These are phyloP conservation scores for Halcyon badia DNA, from an alignment of 2,797 vertebrate species.

Conservation along the genomic window DNA sequence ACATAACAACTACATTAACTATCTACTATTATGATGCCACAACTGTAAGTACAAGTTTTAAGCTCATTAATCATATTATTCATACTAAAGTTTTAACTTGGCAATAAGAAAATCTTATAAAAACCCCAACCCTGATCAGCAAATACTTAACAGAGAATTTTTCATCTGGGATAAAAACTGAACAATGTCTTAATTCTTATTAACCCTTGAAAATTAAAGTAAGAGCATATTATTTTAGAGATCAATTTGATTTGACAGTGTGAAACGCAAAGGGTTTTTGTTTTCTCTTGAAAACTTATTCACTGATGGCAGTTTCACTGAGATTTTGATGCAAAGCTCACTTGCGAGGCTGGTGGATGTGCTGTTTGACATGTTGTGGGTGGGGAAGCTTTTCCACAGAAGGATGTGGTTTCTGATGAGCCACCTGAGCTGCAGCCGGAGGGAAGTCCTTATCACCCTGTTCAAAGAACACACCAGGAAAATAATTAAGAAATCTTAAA, in stretches of 20 bases:
- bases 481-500: neutral
- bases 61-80: neutral
- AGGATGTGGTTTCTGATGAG: constrained; percentile 96
- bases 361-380: constrained; percentile 88
- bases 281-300: neutral
- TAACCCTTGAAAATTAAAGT: constrained; percentile 47
- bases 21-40: neutral
- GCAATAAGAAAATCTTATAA: neutral
- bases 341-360: constrained; percentile 98
- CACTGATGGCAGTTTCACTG: neutral
- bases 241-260: constrained; percentile 49
- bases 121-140: neutral
- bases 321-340: constrained; percentile 77
- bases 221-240: neutral
- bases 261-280: constrained; percentile 36
- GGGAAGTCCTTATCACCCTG: constrained; percentile 99
- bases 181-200: constrained; percentile 10
- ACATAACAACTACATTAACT: neutral
- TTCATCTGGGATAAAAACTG: neutral
- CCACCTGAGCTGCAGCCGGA: constrained; percentile 96
- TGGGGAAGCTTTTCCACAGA: constrained; percentile 89
- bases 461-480: neutral
- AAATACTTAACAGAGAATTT: constrained; percentile 23
- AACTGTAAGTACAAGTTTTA: constrained; percentile 19
- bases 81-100: neutral